Conservation (phyloP, 2,113 vertebrate species). For the Coreoperca whiteheadi region DNA sequence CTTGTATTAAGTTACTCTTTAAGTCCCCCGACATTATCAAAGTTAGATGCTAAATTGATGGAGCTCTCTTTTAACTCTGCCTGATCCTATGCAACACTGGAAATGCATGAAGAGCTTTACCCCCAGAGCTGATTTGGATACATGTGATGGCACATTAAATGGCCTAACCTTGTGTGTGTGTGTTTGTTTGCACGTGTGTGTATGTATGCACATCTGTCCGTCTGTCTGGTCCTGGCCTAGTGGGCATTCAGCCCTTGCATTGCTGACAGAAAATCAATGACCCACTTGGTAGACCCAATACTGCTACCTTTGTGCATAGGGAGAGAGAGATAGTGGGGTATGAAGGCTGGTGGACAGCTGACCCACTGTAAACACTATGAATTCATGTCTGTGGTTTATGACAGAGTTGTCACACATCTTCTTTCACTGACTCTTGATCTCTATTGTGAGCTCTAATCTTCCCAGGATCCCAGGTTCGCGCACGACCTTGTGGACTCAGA, state of each 20-base stretch:
- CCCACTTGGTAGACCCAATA: conserved; percentile 69
- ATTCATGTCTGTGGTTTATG: conserved; percentile 63
- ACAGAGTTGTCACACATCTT: conserved; percentile 68
- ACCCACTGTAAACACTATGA: conserved; percentile 65
- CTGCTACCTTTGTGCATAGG: conserved; percentile 56
- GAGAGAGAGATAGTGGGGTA: conserved; percentile 16
- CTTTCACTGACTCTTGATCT: conserved; percentile 64
- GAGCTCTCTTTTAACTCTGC: neutral
- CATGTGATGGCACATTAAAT: conserved; percentile 48
- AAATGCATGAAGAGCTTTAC: conserved; percentile 7
- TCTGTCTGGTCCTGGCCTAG: conserved; percentile 69
- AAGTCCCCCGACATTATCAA: neutral
- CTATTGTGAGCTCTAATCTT: conserved; percentile 66
- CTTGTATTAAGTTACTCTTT: conserved; percentile 7
- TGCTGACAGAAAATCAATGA: conserved; percentile 79
- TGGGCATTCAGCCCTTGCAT: conserved; percentile 72
- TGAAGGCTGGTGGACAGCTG: conserved; percentile 13
- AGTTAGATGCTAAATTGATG: neutral
- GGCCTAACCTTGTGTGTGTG: conserved; percentile 20
- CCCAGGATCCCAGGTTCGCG: neutral
- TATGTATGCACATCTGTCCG: conserved; percentile 48
- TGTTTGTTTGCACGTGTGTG: neutral
- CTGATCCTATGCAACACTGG: conserved; percentile 1
- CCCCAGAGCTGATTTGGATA: conserved; percentile 52
- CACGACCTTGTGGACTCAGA: conserved; percentile 24